Conservation (phyloP, 2,888 invertebrate genomes). For the Opisthograptis luteolata region DNA sequence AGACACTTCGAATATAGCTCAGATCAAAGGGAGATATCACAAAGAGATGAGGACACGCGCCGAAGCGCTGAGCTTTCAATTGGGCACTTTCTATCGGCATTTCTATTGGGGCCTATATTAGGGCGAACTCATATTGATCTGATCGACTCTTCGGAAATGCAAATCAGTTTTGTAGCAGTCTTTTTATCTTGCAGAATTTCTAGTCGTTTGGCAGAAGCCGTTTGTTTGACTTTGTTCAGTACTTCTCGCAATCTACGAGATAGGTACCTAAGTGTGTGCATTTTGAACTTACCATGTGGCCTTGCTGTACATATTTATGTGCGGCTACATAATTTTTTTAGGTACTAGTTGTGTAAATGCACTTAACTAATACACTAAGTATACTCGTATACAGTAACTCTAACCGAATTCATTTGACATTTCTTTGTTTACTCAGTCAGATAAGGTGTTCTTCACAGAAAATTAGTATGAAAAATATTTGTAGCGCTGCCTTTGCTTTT, state of each 20-base stretch:
- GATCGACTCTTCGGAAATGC: constrained; percentile 38
- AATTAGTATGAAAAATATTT: constrained; percentile 20
- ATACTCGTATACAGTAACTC: too few relatives aligned
- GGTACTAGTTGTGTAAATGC: background rate
- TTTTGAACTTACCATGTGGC: too few relatives aligned
- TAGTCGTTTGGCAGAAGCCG: constrained; percentile 14
- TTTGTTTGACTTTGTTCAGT: constrained; percentile 5
- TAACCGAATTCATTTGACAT: too few relatives aligned
- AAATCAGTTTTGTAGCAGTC: constrained; percentile 33
- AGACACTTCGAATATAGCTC: constrained; percentile 46
- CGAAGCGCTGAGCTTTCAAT: constrained; percentile 36
- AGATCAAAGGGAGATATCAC: constrained; percentile 61
- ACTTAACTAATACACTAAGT: too few relatives aligned
- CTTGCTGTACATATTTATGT: too few relatives aligned
- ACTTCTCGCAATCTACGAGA: too few relatives aligned
- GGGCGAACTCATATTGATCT: constrained; percentile 42
- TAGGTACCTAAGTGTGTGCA: too few relatives aligned
- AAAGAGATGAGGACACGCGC: constrained; percentile 56
- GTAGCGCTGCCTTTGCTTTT: too few relatives aligned
- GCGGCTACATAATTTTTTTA: too few relatives aligned
- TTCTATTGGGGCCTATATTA: constrained; percentile 26
- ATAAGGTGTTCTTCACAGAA: background rate
- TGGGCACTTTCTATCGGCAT: constrained; percentile 29
- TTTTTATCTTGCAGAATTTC: constrained; percentile 9
- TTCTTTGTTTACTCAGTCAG: too few relatives aligned